Evolutionary conservation across 2,888 invertebrate species (phyloP).

Genomic region (Drosophila buzzatii): DNA sequence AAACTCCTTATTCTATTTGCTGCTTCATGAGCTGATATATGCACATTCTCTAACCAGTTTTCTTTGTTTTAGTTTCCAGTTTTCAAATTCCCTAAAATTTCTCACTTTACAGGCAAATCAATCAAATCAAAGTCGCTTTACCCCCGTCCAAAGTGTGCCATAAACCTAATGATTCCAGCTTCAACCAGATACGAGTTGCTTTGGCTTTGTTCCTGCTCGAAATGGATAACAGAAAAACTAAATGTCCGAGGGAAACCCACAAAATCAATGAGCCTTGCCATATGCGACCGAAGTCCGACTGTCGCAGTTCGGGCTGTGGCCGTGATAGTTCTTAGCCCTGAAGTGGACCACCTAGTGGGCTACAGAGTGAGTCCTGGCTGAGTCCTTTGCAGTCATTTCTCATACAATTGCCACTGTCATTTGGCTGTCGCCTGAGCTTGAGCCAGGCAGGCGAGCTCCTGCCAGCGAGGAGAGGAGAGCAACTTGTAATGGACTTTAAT

Average conservation of each 20-base stretch:
- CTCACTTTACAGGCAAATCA: neutral
- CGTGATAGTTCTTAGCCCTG: conserved; percentile 35
- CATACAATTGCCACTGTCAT: conserved; percentile 80
- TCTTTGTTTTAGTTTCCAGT: neutral
- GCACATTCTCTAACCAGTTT: no score
- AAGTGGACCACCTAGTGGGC: conserved; percentile 51
- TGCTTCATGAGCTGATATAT: no score
- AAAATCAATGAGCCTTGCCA: conserved; percentile 63
- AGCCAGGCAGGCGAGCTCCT: neutral
- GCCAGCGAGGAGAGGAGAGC: conserved; percentile 35
- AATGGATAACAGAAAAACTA: neutral
- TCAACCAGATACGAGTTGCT: neutral
- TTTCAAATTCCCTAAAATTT: neutral
- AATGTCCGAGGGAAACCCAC: conserved; percentile 12
- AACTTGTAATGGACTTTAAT: conserved; percentile 81
- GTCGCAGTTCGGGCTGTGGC: neutral
- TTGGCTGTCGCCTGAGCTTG: conserved; percentile 49
- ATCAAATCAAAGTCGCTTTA: conserved; percentile 3
- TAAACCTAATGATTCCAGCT: neutral
- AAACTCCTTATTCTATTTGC: no score
- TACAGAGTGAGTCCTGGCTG: conserved; percentile 31
- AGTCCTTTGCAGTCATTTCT: conserved; percentile 71
- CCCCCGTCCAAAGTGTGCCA: neutral
- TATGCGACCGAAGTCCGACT: conserved; percentile 39
- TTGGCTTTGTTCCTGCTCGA: neutral